A percentile compares a stretch with the other conserved stretches of the same genome.
These are phyloP conservation scores for Peromyscus maniculatus DNA, from an alignment of 2,113 vertebrate genomes.

Conservation along the genomic window DNA sequence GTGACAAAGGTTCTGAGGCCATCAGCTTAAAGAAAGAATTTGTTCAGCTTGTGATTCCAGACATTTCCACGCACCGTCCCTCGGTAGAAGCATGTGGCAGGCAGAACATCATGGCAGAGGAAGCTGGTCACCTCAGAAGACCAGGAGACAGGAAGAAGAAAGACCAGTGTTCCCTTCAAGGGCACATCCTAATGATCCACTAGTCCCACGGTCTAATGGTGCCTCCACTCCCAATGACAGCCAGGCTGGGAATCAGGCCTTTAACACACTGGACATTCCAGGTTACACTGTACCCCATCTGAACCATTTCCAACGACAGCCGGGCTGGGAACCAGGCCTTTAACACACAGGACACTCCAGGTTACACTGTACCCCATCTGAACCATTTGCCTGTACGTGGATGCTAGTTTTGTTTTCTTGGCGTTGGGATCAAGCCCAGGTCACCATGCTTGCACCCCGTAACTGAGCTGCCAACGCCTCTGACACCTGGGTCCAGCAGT, in stretches of 20 bases:
- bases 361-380: background rate
- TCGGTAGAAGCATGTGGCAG: background rate
- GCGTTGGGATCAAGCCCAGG: background rate
- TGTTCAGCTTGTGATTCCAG: no score
- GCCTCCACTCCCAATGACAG: background rate
- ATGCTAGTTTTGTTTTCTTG: background rate
- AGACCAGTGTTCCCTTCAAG: background rate
- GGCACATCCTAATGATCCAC: background rate
- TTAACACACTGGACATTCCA: background rate
- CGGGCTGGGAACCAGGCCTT: background rate
- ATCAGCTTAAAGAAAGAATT: background rate
- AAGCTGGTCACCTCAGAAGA: background rate
- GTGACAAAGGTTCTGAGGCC: background rate
- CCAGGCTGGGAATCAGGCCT: background rate
- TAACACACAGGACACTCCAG: background rate
- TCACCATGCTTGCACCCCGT: background rate
- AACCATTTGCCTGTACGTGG: background rate
- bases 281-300: background rate
- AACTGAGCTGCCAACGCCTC: background rate
- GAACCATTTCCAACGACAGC: background rate
- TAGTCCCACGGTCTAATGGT: background rate
- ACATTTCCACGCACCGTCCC: background rate
- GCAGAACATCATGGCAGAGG: no score
- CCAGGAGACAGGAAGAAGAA: background rate
- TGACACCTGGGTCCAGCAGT: background rate